phyloP scores from a whole-genome alignment of 2,113 vertebrate genomes.

The Cynocephalus volans region DNA sequence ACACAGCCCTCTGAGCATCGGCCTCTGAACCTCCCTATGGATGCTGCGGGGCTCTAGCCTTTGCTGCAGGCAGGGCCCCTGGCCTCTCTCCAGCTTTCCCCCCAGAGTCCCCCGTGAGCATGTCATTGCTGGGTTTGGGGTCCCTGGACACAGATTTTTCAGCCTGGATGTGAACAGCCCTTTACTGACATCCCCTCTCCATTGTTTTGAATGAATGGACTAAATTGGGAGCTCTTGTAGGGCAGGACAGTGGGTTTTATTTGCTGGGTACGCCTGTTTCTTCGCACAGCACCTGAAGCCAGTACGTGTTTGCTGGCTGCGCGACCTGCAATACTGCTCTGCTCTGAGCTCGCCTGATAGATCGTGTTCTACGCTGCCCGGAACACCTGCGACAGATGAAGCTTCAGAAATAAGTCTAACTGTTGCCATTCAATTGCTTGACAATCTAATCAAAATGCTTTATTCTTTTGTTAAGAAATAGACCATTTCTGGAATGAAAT shows the following conservation, averaged over 20 bases:
- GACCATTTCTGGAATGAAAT: background rate
- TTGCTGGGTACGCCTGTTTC: background rate
- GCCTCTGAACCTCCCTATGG: background rate
- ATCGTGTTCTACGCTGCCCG: accelerated
- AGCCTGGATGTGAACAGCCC: accelerated
- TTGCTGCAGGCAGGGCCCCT: background rate
- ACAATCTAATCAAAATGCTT: background rate
- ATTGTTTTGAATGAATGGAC: background rate
- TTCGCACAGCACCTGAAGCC: accelerated
- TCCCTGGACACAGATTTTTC: background rate
- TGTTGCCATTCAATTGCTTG: background rate
- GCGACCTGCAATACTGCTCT: accelerated
- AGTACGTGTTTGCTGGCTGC: accelerated
- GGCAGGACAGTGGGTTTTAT: accelerated
- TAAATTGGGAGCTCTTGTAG: background rate
- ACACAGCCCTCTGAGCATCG: too few relatives aligned
- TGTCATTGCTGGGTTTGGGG: accelerated
- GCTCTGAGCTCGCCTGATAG: accelerated
- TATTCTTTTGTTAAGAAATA: background rate
- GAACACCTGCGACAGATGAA: accelerated
- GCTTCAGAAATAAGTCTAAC: background rate
- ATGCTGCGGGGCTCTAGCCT: background rate
- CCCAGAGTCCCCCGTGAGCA: accelerated
- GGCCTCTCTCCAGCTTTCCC: background rate
- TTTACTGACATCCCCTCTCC: background rate